Evolutionary conservation across 2,113 vertebrate genomes (phyloP).

Genomic region (Variabilichromis moorii): DNA sequence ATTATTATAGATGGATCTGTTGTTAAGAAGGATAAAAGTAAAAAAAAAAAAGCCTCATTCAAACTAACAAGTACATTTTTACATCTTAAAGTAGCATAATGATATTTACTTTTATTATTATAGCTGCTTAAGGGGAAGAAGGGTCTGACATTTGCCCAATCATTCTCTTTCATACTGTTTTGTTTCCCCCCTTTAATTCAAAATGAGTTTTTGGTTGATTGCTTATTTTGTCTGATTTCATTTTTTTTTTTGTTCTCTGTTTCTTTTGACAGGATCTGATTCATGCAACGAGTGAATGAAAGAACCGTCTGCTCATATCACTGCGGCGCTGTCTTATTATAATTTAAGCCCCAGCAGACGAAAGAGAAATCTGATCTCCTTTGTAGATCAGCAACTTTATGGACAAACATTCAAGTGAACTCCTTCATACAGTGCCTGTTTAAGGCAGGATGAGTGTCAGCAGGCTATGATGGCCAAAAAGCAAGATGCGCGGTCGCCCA

Average conservation of each 20-base stretch:
- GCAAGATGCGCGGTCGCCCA: slow-evolving; percentile 90
- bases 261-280: slow-evolving; percentile 48
- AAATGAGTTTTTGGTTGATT: not conserved
- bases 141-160: not conserved
- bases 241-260: not conserved
- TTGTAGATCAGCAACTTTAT: slow-evolving; percentile 55
- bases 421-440: slow-evolving; percentile 61
- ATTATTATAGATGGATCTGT: not conserved
- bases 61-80: not conserved
- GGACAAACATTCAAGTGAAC: slow-evolving; percentile 51
- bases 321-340: slow-evolving; percentile 16
- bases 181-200: not conserved
- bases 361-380: slow-evolving; percentile 42
- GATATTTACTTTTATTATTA: not conserved
- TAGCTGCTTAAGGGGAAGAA: not conserved
- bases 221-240: not conserved
- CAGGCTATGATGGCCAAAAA: slow-evolving; percentile 93
- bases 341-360: slow-evolving; percentile 6
- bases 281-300: slow-evolving; percentile 38
- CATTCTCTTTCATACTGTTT: not conserved
- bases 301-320: slow-evolving; percentile 17
- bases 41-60: not conserved
- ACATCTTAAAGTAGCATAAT: not conserved
- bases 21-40: not conserved
- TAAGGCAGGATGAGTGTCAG: slow-evolving; percentile 82